Percentiles rank a stretch among this genome's conserved stretches.
Evolutionary conservation across 2,797 vertebrate species (phyloP).

Genomic region (Nothura maculosa): DNA sequence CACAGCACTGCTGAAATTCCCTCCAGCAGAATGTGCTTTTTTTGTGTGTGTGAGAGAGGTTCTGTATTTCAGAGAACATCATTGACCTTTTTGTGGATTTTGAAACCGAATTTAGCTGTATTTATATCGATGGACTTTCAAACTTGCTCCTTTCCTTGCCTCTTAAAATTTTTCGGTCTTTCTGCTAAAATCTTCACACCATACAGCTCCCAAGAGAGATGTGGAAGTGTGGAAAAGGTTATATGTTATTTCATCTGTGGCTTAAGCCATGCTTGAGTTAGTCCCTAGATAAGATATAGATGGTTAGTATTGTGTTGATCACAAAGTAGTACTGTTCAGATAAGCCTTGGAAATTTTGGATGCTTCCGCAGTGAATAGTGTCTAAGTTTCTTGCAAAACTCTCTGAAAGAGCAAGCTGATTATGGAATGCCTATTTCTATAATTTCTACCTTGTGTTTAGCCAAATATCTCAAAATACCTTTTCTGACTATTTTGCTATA

Average conservation of each 20-base stretch:
- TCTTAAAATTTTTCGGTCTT: not conserved
- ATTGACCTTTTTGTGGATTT: not conserved
- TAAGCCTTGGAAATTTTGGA: not conserved
- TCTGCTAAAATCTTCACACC: not conserved
- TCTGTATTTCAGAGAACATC: not conserved
- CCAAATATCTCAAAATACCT: not conserved
- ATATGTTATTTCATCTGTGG: not conserved
- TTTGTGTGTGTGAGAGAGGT: not conserved
- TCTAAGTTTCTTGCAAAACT: not conserved
- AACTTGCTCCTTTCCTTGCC: not conserved
- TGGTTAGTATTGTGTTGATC: not conserved
- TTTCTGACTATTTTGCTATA: not conserved
- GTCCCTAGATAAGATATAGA: not conserved
- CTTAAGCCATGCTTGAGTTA: not conserved
- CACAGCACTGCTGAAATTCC: not conserved
- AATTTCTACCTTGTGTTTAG: not conserved
- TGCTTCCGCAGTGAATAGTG: not conserved
- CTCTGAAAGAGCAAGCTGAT: not conserved
- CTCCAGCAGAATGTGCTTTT: not conserved
- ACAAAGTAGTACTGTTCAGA: not conserved
- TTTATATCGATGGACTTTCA: not conserved
- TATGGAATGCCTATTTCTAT: not conserved
- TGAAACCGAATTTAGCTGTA: not conserved
- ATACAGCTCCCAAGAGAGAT: not conserved
- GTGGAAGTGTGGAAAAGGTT: not conserved